Evolutionary conservation across 2,797 vertebrate genomes (phyloP).

Genomic region (Apogon talboti): DNA sequence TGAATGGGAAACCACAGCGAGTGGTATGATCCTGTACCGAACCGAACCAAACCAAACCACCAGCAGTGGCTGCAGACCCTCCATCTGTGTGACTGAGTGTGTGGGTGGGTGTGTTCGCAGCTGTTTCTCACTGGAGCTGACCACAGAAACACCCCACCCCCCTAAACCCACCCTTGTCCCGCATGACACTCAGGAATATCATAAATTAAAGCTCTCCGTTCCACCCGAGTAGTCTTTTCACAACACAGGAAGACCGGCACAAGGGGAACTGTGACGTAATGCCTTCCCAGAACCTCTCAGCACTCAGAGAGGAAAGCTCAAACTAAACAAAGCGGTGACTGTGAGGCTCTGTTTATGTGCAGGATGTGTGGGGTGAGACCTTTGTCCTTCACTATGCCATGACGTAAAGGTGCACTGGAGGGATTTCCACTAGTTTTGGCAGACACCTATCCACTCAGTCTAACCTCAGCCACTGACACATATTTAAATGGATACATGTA

Average conservation of each 20-base stretch:
- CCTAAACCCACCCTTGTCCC: conserved; percentile 19
- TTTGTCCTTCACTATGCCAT: conserved; percentile 49
- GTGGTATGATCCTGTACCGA: conserved; percentile 50
- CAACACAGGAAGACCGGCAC: conserved; percentile 63
- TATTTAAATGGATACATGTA: conserved; percentile 13
- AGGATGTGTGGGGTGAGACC: conserved; percentile 65
- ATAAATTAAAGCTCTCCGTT: conserved; percentile 63
- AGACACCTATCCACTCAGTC: conserved; percentile 8
- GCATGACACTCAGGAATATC: conserved; percentile 52
- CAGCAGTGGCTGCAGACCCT: conserved; percentile 31
- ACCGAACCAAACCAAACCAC: conserved; percentile 64
- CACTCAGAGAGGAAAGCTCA: conserved; percentile 56
- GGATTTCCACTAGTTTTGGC: conserved; percentile 44
- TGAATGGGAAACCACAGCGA: conserved; percentile 74
- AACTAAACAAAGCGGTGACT: conserved; percentile 67
- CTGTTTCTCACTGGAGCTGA: conserved; percentile 63
- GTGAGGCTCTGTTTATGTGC: conserved; percentile 68
- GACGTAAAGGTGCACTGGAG: conserved; percentile 50
- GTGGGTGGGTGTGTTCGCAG: conserved; percentile 59
- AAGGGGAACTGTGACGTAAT: conserved; percentile 51
- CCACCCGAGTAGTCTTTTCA: conserved; percentile 60
- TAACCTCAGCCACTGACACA: conserved; percentile 16
- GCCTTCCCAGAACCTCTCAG: conserved; percentile 54
- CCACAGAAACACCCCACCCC: conserved; percentile 66
- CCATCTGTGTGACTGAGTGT: conserved; percentile 20